Evolutionary conservation across 2,113 vertebrate species (phyloP), one percentile per base, ranked within the genome.

Genomic region (Pomatorhinus ruficollis): DNA sequence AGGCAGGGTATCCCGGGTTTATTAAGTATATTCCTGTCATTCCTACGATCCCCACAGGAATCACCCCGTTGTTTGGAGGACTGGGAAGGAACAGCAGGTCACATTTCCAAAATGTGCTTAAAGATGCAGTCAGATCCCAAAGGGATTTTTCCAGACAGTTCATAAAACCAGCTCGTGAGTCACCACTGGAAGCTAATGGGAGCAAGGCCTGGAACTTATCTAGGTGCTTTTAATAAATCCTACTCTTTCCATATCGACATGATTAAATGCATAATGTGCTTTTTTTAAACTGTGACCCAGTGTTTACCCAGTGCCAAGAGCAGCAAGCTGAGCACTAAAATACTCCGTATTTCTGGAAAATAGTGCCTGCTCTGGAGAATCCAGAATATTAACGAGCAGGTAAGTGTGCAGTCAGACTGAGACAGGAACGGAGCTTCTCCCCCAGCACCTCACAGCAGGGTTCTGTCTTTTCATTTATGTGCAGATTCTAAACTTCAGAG

Each of bases 141-240:
- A 69, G 82, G 87, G 75, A 47, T 88, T 95, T 96, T 93, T 90
- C 54, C 87, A 95, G 71, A 6, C 91, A 83, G 65, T 85, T 94
- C 87, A 59, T 94, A 88, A 90, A 96, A 87, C 24, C 44, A 25
- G 11, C 10, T 19, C 24, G 57, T 75, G 77, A 92, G 93, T 90
- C 81, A 92, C 70, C 37, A 2, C 84, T 95, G 90, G 70, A 82
- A 78, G 72, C 66, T 70, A 59, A 83, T 65, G 79, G 82, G 84
- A 91, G 65, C 20, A 63, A 80, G 85, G 84, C 88, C 95, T 95
- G 82, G 86, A 95, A 89, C 63, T 95, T 95, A 72, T 44, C 75
- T 76, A 54, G 76, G 54, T 89, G 72, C 89, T 77, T 92, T 37
- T 94, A 72, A 86, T 95, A 95, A 96, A 86, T 83, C 59, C 71